Conservation (phyloP, 2,888 invertebrate genomes). For the Icerya purchasi region DNA sequence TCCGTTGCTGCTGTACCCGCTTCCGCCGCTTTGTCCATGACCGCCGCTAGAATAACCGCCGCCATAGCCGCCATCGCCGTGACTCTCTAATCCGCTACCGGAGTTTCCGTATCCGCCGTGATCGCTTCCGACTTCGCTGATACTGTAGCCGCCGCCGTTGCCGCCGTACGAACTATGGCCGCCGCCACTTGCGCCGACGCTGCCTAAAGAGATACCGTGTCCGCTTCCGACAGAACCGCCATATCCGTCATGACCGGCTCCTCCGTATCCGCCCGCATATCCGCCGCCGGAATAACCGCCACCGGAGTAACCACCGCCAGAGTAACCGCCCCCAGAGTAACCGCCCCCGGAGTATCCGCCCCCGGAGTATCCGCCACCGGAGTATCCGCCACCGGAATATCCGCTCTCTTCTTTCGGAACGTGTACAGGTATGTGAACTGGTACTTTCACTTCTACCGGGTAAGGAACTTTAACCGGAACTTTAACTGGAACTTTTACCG, state of each 20-base stretch:
- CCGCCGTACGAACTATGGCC: neutral
- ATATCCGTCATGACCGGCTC: neutral
- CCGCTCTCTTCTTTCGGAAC: constrained; percentile 19
- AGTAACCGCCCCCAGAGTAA: constrained; percentile 13
- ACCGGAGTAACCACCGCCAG: constrained; percentile 15
- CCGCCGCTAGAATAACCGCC: constrained; percentile 1
- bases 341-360: constrained; percentile 13
- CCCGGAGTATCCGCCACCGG: constrained; percentile 18
- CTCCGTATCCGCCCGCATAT: neutral
- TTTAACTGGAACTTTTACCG: constrained; percentile 44
- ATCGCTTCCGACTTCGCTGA: neutral
- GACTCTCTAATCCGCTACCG: neutral
- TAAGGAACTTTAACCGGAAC: constrained; percentile 40
- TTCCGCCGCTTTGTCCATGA: constrained; percentile 5
- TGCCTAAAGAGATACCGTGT: neutral
- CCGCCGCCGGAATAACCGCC: constrained; percentile 6
- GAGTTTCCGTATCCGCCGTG: neutral
- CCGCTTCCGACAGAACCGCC: neutral
- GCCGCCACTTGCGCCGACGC: no score
- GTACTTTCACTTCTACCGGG: constrained; percentile 38
- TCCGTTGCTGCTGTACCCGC: neutral
- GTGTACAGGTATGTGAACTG: constrained; percentile 37
- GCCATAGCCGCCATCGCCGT: neutral
- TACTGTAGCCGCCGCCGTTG: neutral
- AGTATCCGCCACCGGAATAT: constrained; percentile 21